Percentiles rank a stretch among this genome's conserved stretches.
These are phyloP conservation scores for Macquaria australasica DNA, from an alignment of 2,113 vertebrate species.

Conservation along the genomic window DNA sequence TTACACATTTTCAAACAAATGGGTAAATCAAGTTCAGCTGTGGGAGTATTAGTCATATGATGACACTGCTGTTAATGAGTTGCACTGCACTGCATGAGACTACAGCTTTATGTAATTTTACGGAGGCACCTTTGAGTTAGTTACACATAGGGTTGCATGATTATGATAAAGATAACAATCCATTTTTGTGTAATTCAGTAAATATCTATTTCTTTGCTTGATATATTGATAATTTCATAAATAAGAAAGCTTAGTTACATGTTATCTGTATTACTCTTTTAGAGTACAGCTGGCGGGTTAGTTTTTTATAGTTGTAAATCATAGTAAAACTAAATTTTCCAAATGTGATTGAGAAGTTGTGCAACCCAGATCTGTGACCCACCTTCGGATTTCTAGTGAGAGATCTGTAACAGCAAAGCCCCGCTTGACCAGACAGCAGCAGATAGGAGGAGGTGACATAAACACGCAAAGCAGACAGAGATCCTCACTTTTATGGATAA, in stretches of 20 bases:
- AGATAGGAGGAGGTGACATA: slow-evolving; percentile 18
- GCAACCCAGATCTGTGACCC: slow-evolving; percentile 5
- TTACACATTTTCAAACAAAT: neutral
- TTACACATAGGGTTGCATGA: neutral
- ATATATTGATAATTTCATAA: neutral
- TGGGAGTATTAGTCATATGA: neutral
- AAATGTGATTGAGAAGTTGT: neutral
- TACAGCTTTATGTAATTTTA: neutral
- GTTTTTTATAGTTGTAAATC: neutral
- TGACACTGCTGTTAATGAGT: neutral
- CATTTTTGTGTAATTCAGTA: neutral
- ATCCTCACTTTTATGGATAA: slow-evolving; percentile 54
- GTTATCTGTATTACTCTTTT: neutral
- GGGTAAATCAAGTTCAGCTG: neutral
- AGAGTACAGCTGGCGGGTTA: too few species aligned
- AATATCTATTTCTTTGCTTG: neutral
- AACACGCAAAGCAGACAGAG: slow-evolving; percentile 42
- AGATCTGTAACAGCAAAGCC: slow-evolving; percentile 23
- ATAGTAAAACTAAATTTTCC: neutral
- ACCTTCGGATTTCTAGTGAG: neutral
- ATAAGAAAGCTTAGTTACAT: neutral
- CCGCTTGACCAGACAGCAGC: slow-evolving; percentile 11
- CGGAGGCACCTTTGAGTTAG: neutral
- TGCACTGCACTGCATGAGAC: neutral
- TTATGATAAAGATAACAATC: neutral